These are phyloP conservation scores for Poicephalus meyeri DNA, from an alignment of 2,113 vertebrate species.

Conservation along the genomic window DNA sequence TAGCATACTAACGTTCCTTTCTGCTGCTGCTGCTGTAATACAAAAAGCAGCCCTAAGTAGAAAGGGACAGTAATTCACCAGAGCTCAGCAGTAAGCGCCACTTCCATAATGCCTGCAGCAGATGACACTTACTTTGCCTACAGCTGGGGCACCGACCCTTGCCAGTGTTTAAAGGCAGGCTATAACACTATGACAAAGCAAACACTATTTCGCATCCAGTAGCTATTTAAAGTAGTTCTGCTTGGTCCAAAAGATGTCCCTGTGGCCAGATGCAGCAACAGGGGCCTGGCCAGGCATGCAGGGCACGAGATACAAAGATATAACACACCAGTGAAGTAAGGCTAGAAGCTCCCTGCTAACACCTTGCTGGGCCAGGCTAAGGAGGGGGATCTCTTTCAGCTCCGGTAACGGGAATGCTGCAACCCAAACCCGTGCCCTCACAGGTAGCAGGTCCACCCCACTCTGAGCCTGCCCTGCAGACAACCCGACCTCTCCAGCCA, in stretches of 20 bases:
- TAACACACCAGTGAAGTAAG: not conserved
- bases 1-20: not conserved
- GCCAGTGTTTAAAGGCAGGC: not conserved
- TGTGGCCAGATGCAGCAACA: not conserved
- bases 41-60: not conserved
- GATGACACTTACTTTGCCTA: not conserved
- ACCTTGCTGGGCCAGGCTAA: not conserved
- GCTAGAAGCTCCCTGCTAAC: not conserved
- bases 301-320: not conserved
- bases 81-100: too few species aligned
- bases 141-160: not conserved
- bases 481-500: accelerated
- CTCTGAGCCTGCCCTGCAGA: not conserved
- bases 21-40: not conserved
- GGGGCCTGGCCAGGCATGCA: not conserved
- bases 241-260: conserved; percentile 18
- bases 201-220: not conserved
- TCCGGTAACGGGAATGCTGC: not conserved
- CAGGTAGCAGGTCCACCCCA: not conserved
- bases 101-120: not conserved
- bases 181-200: not conserved
- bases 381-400: not conserved
- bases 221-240: not conserved
- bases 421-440: not conserved
- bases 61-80: not conserved